Base-by-base conservation (phyloP, 2,797 vertebrate genomes). In the Antennarius maculatus region DNA sequence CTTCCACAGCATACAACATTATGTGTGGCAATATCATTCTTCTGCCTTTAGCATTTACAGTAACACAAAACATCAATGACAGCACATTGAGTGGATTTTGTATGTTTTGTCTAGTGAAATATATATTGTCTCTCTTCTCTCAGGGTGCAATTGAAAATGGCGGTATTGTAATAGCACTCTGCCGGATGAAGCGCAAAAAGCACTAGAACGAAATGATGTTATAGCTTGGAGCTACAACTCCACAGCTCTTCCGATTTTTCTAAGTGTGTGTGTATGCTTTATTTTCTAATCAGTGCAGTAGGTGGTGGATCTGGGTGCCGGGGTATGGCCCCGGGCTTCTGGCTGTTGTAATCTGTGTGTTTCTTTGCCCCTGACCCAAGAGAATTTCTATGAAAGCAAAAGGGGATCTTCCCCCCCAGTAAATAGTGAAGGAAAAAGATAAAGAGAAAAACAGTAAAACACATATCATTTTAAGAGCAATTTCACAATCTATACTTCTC, bases 141-240 rank as follows among this genome's bases (percentile, higher is more conserved):
- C 52, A 87, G 86, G 88, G 83, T 74, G 65, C 78, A 80, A 88
- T 84, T 89, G 86, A 80, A 91, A 91, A 86, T 76, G 56, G 80
- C 65, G 18, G 65, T 61, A 77, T 82, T 83, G 67, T 90, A 92
- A 91, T 89, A 79, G 88, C 83, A 79, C 76, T 88, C 82, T 86
- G 84, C 81, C 45, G 74, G 80, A 83, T 87, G 75, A 79, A 86
- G 88, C 78, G 72, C 81, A 85, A 83, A 89, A 86, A 85, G 80
- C 88, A 85, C 88, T 92, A 57, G 56, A 90, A 92, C 83, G 74
- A 92, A 93, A 91, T 88, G 71, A 86, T 87, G 88, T 91, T 82
- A 84, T 89, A 82, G 87, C 91, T 92, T 37, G 71, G 73, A 92
- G 91, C 91, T 80, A 89, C 82, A 73, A 86, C 74, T 88, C 65